Base-by-base conservation (phyloP, 2,888 invertebrate genomes). In the Morpho deidamia region DNA sequence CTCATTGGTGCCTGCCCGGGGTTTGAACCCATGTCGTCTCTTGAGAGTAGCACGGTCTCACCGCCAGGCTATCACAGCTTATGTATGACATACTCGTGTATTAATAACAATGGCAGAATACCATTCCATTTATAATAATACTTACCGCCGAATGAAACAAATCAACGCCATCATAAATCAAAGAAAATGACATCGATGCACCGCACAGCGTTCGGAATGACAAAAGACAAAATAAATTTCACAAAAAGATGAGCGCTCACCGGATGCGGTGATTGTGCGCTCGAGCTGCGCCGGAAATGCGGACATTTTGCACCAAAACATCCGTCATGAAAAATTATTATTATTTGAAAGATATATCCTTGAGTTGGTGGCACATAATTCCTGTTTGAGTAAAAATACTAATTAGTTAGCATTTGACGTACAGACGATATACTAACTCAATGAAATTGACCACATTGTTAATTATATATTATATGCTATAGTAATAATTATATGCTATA, bases 221-320 rank as follows among this genome's bases (percentile, higher is more conserved):
- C 42, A 52, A 46, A 52, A 52, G 38, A 37, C 11, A 42, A 44
- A 44, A 44, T 38, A 43, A 49, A 42, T 23, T 23, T 23, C 4
- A 49, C 11, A 37, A 44, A 50, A 37, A 38, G 45, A 14, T 10
- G 45, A 39, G 9, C 52, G 46, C 55, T 43, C 53, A 43, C 53
- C 60, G 63, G 63, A 60, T 49, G 55, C 55, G 41, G 39, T 53
- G 58, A 63, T 60, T 61, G 60, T 62, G 58, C 58, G 56, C 56
- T 46, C 45, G 60, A 56, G 43, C 52, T 56, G 57, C 59, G 48
- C 48, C 68, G 68, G 64, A 67, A 64, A 55, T 47, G 47, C 54
- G 53, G 55, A 51, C 59, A 58, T 65, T 62, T 62, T 49, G 61
- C 57, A 55, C 44, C 51, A 51, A 59, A 55, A 45, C 58, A 56